A percentile compares a stretch with the other conserved stretches of the same genome.
Evolutionary conservation across 2,113 vertebrate species (phyloP).

Genomic region (Procavia capensis): DNA sequence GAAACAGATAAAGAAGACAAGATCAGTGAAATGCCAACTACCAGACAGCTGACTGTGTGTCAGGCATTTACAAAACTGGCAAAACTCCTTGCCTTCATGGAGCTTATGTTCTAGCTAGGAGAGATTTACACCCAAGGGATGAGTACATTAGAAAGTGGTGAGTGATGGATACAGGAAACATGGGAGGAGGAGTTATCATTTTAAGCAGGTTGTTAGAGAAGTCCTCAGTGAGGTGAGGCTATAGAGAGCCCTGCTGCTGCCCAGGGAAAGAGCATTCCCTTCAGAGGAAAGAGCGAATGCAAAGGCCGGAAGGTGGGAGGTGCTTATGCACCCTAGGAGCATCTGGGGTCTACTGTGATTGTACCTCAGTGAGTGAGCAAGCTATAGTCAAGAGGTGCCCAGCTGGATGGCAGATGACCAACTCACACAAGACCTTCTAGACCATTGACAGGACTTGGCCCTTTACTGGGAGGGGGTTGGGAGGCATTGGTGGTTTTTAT

Average conservation of each 20-base stretch:
- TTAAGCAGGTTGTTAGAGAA: neutral
- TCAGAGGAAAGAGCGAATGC: neutral
- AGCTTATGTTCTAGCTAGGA: neutral
- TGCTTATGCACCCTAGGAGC: neutral
- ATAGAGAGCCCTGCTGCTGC: neutral
- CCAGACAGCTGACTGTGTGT: neutral
- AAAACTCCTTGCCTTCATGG: neutral
- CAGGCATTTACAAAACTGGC: neutral
- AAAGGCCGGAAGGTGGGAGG: neutral
- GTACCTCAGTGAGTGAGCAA: neutral
- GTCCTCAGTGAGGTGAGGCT: neutral
- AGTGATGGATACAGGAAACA: neutral
- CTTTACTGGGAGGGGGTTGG: neutral
- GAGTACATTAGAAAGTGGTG: neutral
- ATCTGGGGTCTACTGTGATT: accelerated
- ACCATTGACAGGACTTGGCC: neutral
- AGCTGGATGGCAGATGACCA: neutral
- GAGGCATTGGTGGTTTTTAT: neutral
- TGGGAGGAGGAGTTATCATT: neutral
- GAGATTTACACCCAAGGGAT: neutral
- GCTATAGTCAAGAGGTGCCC: neutral
- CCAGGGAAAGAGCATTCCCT: neutral
- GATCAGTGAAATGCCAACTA: neutral
- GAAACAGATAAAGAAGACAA: neutral
- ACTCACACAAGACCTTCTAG: neutral